Evolutionary conservation across 2,888 invertebrate genomes (phyloP).

Genomic region (Siphonodentalium dalli): DNA sequence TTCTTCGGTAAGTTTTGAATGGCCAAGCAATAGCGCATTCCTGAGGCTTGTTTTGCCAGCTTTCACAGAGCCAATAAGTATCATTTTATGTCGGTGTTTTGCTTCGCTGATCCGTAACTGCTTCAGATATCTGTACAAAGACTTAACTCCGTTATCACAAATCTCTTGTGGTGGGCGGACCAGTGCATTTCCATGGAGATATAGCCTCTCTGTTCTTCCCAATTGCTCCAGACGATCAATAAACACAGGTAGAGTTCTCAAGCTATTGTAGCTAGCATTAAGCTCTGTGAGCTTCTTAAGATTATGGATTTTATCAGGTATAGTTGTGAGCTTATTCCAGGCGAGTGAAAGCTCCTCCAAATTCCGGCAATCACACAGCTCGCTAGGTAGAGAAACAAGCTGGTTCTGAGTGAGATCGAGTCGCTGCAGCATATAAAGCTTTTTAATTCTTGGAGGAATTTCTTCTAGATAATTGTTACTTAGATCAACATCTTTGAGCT

Average conservation of each 20-base stretch:
- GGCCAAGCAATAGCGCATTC: conserved; percentile 47
- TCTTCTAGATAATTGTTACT: conserved; percentile 52
- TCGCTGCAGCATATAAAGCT: conserved; percentile 37
- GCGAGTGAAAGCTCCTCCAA: conserved; percentile 34
- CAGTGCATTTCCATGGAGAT: conserved; percentile 42
- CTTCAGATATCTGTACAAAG: conserved; percentile 44
- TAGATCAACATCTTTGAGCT: conserved; percentile 45
- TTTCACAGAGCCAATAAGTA: conserved; percentile 51
- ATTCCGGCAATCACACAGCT: conserved; percentile 37
- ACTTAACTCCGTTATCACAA: conserved; percentile 43
- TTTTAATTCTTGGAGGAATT: conserved; percentile 36
- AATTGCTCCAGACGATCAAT: conserved; percentile 46
- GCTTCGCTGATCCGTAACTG: conserved; percentile 49
- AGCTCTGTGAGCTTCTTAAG: conserved; percentile 42
- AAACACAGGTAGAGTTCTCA: conserved; percentile 43
- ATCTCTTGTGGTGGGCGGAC: conserved; percentile 48
- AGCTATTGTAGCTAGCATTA: conserved; percentile 39
- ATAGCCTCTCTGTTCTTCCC: conserved; percentile 35
- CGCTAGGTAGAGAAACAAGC: conserved; percentile 35
- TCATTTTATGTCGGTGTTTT: conserved; percentile 52
- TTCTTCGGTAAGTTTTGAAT: conserved; percentile 46
- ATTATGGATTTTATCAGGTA: conserved; percentile 44
- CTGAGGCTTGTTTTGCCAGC: conserved; percentile 56
- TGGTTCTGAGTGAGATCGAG: conserved; percentile 45
- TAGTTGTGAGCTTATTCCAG: conserved; percentile 32